Base-by-base conservation (phyloP, 1,140 invertebrate species). In the Bursaphelenchus mucronatus region DNA sequence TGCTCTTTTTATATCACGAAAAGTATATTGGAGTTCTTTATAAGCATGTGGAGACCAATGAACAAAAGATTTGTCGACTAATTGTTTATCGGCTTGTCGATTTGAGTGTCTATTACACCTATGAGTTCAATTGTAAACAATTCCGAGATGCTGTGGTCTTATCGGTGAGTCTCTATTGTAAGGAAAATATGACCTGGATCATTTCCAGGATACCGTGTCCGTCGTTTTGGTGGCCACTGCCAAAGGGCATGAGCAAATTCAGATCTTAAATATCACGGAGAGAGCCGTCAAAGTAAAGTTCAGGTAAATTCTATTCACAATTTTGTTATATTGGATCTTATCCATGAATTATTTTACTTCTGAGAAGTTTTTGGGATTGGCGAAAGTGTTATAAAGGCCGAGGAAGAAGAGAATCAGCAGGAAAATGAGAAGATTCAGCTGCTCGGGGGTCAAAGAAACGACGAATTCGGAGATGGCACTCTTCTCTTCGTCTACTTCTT, bases 1-100 rank as follows among this genome's bases (percentile, higher is more conserved):
- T 97, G 5, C 85, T 89, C 0, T 85, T 95, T 6, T 85, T 92
- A 8, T 41, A 69, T 40, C 68, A 74, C 8, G 68, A 82, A 59
- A 57, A 64, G 0, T 57, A 66, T 30, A 71, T 79, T 10, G 76
- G 68, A 56, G 67, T 76, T 8, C 53, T 76, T 6, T 70, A 56
- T 39, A 41, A 57, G 10, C 75, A 77, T 54, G 41, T 74, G 11
- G 75, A 76, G 50, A 77, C 75, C 13, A 51, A 68, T 0, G 75
- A 76, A 49, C 75, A 76, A 45, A 76, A 76, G 54, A 62, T 71
- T 3, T 68, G 71, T 19, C 50, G 75, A 0, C 58, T 76, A 30
- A 62, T 59, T 15, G 67, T 77, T 10, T 76, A 76, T 54, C 51
- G 56, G 0, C n/a, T 77, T 7, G 41, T 30, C 13, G 70, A 71